Conservation (phyloP, 2,888 invertebrate species). For the Coleophora deauratella region DNA sequence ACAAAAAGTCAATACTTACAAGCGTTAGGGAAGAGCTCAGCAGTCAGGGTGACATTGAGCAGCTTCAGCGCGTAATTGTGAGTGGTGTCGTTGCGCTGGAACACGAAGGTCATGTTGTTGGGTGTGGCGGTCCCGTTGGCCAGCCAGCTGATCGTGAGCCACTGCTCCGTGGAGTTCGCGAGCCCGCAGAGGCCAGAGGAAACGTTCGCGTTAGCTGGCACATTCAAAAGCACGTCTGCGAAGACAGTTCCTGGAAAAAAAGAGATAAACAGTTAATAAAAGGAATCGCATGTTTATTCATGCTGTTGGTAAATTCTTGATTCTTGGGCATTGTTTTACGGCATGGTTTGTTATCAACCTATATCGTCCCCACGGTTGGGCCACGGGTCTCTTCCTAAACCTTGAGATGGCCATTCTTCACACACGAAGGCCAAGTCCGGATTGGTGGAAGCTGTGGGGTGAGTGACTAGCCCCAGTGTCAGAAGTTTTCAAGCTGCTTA, state of each 20-base stretch:
- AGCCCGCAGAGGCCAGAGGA: conserved; percentile 38
- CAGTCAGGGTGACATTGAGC: conserved; percentile 39
- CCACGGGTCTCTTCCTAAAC: too few species aligned
- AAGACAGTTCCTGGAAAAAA: conserved; percentile 34
- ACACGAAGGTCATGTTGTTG: conserved; percentile 39
- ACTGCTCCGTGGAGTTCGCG: conserved; percentile 29
- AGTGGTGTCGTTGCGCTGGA: conserved; percentile 43
- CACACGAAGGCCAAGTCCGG: too few species aligned
- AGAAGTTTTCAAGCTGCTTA: too few species aligned
- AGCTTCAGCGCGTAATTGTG: conserved; percentile 40
- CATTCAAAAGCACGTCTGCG: conserved; percentile 35
- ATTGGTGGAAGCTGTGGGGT: too few species aligned
- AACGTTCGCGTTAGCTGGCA: conserved; percentile 40
- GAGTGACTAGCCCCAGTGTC: too few species aligned
- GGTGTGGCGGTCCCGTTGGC: conserved; percentile 15
- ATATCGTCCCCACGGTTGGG: too few species aligned
- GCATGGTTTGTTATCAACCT: too few species aligned
- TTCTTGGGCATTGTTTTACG: too few species aligned
- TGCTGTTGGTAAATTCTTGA: too few species aligned
- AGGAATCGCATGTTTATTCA: too few species aligned
- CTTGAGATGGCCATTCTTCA: too few species aligned
- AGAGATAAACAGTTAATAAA: neutral
- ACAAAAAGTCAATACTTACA: conserved; percentile 38
- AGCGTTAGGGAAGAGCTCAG: conserved; percentile 54
- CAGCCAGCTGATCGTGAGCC: conserved; percentile 36